A percentile compares a stretch with the other conserved stretches of the same genome.
phyloP scores from a whole-genome alignment of 1,140 invertebrate species.

The Antheraea mylitta region DNA sequence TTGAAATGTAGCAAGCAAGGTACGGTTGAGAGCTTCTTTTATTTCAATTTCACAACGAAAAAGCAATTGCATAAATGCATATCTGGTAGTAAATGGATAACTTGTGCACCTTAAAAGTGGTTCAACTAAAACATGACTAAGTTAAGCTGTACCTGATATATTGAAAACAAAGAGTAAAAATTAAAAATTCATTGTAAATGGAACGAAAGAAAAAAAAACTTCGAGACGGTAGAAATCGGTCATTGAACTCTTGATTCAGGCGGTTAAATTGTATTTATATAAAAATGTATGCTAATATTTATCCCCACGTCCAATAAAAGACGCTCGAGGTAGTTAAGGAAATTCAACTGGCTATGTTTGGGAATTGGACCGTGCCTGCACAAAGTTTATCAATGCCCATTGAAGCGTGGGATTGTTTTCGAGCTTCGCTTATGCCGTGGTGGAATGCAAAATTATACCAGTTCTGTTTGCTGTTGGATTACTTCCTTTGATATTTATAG shows the following conservation, averaged over 20 bases:
- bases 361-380: constrained; percentile 41
- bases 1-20: too few relatives aligned
- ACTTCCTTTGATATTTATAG: not conserved
- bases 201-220: too few relatives aligned
- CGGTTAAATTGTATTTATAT: not conserved
- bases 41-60: too few relatives aligned
- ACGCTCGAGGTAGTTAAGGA: not conserved
- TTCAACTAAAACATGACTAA: too few relatives aligned
- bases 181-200: too few relatives aligned
- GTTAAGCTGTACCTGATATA: too few relatives aligned
- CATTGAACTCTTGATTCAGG: not conserved
- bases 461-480: not conserved
- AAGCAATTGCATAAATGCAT: too few relatives aligned
- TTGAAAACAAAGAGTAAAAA: too few relatives aligned
- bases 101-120: too few relatives aligned
- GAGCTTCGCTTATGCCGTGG: constrained; percentile 30
- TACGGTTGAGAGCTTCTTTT: too few relatives aligned
- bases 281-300: constrained; percentile 1
- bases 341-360: constrained; percentile 32
- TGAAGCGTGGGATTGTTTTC: constrained; percentile 58
- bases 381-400: constrained; percentile 49
- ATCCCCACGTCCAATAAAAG: not conserved
- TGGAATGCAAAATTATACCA: constrained; percentile 32
- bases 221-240: too few relatives aligned
- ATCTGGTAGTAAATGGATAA: too few relatives aligned